Conservation (phyloP, 1,140 invertebrate species). For the Hyphantria cunea region DNA sequence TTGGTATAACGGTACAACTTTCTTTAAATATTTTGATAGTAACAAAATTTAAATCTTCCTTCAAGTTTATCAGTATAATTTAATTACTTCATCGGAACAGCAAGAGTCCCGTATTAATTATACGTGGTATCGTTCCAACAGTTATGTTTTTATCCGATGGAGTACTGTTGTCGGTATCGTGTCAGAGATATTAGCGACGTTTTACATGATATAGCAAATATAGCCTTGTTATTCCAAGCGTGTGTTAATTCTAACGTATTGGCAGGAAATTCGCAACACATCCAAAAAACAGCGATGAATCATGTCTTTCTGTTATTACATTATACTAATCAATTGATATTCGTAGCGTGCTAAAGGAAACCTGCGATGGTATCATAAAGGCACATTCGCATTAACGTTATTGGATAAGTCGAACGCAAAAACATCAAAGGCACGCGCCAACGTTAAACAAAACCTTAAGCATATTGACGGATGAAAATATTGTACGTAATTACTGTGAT, state of each 20-base stretch:
- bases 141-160: too few relatives aligned
- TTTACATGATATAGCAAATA: too few relatives aligned
- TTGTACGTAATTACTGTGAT: conserved; percentile 55
- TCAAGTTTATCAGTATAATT: too few relatives aligned
- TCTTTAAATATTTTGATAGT: too few relatives aligned
- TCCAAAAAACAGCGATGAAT: conserved; percentile 21
- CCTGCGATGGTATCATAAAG: conserved; percentile 11
- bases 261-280: conserved; percentile 20
- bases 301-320: conserved; percentile 22
- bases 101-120: too few relatives aligned
- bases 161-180: too few relatives aligned
- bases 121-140: too few relatives aligned
- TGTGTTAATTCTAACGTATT: not conserved
- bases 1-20: too few relatives aligned
- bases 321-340: conserved; percentile 30
- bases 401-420: conserved; percentile 65
- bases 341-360: conserved; percentile 25
- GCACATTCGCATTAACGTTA: conserved; percentile 66
- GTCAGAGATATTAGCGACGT: too few relatives aligned
- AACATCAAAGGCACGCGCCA: conserved; percentile 61
- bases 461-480: conserved; percentile 54
- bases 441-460: conserved; percentile 59
- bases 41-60: too few relatives aligned
- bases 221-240: not conserved
- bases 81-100: too few relatives aligned